Conservation (phyloP, 2,797 vertebrate genomes). For the Poliocrania exsul region DNA sequence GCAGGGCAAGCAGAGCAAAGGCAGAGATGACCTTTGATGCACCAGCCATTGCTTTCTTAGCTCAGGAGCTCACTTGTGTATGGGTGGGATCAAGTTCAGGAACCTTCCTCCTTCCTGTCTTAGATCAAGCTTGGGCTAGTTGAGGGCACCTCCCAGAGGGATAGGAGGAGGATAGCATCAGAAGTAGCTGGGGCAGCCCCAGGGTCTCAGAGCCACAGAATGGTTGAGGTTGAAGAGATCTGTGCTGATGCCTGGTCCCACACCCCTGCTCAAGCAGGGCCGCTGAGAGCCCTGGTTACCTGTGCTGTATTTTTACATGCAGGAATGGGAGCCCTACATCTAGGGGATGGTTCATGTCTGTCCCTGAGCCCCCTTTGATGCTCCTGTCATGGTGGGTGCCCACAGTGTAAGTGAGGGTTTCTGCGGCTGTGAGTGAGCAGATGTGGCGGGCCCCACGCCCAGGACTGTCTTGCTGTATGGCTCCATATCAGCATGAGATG, state of each 20-base stretch:
- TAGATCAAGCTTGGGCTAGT: neutral
- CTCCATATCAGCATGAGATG: neutral
- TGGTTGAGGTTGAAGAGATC: neutral
- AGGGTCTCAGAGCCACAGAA: neutral
- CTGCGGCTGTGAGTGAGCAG: fast-evolving
- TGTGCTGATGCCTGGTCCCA: neutral
- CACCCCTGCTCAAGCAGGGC: neutral
- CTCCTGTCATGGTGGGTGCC: neutral
- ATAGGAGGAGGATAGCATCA: neutral
- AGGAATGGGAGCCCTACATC: neutral
- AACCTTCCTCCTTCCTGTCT: neutral
- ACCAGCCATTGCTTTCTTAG: neutral
- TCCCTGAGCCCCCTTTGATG: neutral
- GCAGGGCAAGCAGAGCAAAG: neutral
- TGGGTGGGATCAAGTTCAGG: neutral
- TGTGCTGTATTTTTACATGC: neutral
- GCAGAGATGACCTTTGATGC: neutral
- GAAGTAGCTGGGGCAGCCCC: neutral
- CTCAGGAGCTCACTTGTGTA: neutral
- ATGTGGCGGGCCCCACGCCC: fast-evolving
- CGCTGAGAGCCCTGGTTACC: fast-evolving
- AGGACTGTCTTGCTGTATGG: neutral
- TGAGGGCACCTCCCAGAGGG: neutral
- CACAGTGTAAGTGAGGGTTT: fast-evolving
- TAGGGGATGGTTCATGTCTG: fast-evolving